Base-by-base conservation (phyloP, 2,797 vertebrate species). In the Xenentodon cancila region DNA sequence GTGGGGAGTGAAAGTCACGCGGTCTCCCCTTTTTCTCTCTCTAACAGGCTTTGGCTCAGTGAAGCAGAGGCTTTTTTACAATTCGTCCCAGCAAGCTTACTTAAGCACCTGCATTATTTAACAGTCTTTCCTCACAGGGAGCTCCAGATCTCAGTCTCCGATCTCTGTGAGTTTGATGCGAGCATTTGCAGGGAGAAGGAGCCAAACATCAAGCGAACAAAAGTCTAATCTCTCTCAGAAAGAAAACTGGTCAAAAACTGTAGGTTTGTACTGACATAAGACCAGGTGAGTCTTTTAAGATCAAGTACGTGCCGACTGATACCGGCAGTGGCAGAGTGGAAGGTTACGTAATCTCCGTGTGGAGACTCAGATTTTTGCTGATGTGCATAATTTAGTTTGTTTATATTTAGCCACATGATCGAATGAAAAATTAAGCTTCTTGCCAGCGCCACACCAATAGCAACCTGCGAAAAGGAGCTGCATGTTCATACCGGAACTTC, bases 51-150 rank as follows among this genome's bases (percentile, higher is more conserved):
- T 40, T 59, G 78, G 77, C 64, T 81, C 79, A 80, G 67, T 71
- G 73, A 88, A 79, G 76, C 65, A 21, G 71, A 34, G 30, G 27
- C 53, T 55, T 74, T 78, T 84, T 77, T 69, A 80, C 77, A 82
- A 83, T 81, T 85, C 67, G 59, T 81, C 77, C 75, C 51, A 71
- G 90, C 87, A 87, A 80, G 85, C 86, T 91, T 87, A 89, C 89
- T 92, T 91, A 85, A 88, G 79, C 77, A 80, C 49, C 79, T 92
- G 89, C 90, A 93, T 92, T 91, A 92, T 93, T 93, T 82, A 93
- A 84, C 65, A 79, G 67, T 73, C 75, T 77, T 63, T 71, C 74
- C 77, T 82, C 79, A 81, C 75, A 84, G 73, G 71, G 71, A 77
- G 75, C 71, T 73, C 64, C 55, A 25, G 9, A 30, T 61, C 69